Evolutionary conservation across 2,888 invertebrate species (phyloP), one percentile per base, ranked within the genome.

Genomic region (Oligia latruncula): DNA sequence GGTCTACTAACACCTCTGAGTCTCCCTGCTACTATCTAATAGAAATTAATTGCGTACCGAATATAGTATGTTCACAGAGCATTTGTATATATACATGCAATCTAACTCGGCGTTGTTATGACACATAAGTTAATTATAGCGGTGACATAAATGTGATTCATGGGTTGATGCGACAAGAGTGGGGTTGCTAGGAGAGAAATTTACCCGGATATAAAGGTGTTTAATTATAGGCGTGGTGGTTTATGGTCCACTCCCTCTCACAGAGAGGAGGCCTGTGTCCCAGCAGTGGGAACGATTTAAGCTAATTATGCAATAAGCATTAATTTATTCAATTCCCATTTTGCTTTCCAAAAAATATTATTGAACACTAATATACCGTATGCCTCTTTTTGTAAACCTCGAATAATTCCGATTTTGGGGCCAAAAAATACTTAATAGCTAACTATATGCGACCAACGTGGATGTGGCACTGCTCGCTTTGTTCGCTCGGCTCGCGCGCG

Each of bases 111-210:
- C 72, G 40, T 75, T 83, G 80, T 83, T 83, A 73, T 81, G 82
- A 78, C 82, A 76, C 82, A 81, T 85, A 86, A 88, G 85, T 86
- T 89, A 90, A 90, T 90, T 88, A 88, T 82, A 13, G 62, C 49
- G 79, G 72, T 77, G 71, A 81, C 86, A 73, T 82, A 80, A 83
- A 84, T 84, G 81, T 86, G 86, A 90, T 90, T 89, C 79, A 89
- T 89, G 81, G 72, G 35, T 71, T 78, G 70, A 77, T 74, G 74
- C 76, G 77, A 80, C 78, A 29, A 66, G 52, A 68, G 4, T 52
- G 1, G 68, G 13, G 88, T 86, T 86, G 80, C 84, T 62, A 87
- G 71, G 3, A 13, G 11, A 52, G 4, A 43, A 68, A 79, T 71
- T 76, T 81, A 52, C 49, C 67, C 23, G 49, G 29, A 29, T 60